These are phyloP conservation scores for Platycheirus rosarum DNA, from an alignment of 2,888 invertebrate genomes.

Conservation along the genomic window DNA sequence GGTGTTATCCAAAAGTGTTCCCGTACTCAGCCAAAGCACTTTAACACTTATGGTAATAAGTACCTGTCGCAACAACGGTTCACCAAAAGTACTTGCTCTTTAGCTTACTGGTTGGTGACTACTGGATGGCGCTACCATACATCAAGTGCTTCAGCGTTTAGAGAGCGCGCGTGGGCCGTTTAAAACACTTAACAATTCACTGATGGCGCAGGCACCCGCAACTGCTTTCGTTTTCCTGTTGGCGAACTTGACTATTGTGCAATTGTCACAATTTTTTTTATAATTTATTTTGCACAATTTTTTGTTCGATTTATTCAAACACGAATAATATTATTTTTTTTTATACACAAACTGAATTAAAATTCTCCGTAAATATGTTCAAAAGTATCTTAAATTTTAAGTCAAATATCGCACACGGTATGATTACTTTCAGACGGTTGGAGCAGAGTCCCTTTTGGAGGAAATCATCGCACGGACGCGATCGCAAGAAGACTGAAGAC, in stretches of 20 bases:
- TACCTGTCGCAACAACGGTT: conserved; percentile 41
- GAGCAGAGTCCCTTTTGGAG: conserved; percentile 36
- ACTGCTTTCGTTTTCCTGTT: conserved; percentile 67
- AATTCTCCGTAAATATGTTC: conserved; percentile 9
- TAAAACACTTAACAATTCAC: conserved; percentile 46
- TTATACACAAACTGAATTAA: conserved; percentile 2
- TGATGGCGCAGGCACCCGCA: conserved; percentile 38
- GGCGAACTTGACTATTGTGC: conserved; percentile 68
- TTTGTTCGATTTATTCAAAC: neutral
- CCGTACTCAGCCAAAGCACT: conserved; percentile 39
- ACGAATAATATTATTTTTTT: neutral
- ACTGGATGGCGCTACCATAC: conserved; percentile 44
- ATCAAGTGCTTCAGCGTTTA: conserved; percentile 54
- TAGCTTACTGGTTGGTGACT: conserved; percentile 29
- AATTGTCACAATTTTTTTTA: conserved; percentile 50
- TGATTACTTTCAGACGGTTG: neutral
- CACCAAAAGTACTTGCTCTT: conserved; percentile 26
- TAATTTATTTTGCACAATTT: neutral
- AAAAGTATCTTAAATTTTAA: no score
- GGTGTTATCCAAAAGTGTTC: conserved; percentile 52
- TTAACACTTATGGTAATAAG: conserved; percentile 16
- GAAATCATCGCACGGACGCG: conserved; percentile 52
- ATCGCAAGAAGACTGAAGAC: conserved; percentile 59
- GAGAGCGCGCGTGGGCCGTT: conserved; percentile 14
- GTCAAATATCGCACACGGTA: conserved; percentile 17